phyloP scores from a whole-genome alignment of 2,113 vertebrate genomes.

The Seriola rivoliana region DNA sequence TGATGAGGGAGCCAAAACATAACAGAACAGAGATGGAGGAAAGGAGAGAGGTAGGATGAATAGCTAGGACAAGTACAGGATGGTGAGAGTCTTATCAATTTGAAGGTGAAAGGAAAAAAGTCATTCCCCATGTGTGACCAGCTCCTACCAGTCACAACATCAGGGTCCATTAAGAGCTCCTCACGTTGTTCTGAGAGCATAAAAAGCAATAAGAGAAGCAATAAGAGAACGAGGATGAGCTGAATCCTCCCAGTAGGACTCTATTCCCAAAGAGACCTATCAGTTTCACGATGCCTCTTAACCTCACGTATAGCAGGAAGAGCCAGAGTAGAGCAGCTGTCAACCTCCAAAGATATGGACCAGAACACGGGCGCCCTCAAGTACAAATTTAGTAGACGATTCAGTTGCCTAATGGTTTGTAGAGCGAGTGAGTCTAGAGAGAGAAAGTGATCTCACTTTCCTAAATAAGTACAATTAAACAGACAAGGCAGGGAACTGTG shows the following conservation, averaged over 20 bases:
- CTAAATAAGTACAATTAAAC: background rate
- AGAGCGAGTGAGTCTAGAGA: slow-evolving; percentile 36
- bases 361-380: slow-evolving; percentile 2
- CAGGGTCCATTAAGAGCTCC: slow-evolving; percentile 29
- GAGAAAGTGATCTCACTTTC: slow-evolving; percentile 6
- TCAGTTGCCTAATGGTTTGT: slow-evolving; percentile 18
- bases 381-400: slow-evolving; percentile 24
- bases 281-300: slow-evolving; percentile 63
- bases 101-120: background rate
- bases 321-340: slow-evolving; percentile 54
- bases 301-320: slow-evolving; percentile 43
- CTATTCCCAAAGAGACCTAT: slow-evolving; percentile 71
- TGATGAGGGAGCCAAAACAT: slow-evolving; percentile 44
- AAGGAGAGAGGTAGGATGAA: background rate
- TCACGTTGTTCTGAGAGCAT: slow-evolving; percentile 1
- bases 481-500: background rate
- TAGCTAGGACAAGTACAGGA: background rate
- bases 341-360: slow-evolving; percentile 28
- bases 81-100: slow-evolving; percentile 12
- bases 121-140: slow-evolving; percentile 3
- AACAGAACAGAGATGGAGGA: slow-evolving; percentile 4
- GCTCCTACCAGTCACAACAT: slow-evolving; percentile 14
- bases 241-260: slow-evolving; percentile 31
- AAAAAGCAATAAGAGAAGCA: background rate
- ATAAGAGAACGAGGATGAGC: slow-evolving; percentile 28